Evolutionary conservation across 2,113 vertebrate species (phyloP).

Genomic region (Chelonoidis abingdonii): DNA sequence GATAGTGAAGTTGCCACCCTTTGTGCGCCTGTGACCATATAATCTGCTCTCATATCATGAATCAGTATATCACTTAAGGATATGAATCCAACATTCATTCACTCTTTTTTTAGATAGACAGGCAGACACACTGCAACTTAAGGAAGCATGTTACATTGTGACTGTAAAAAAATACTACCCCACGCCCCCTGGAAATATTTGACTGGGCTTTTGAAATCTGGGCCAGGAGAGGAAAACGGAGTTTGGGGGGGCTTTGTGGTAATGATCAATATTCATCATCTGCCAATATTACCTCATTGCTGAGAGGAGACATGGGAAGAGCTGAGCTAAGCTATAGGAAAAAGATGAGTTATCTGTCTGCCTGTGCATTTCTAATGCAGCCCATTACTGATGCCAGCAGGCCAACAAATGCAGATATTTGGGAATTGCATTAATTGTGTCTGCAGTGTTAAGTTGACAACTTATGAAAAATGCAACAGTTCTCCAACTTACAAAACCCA

Average conservation of each 20-base stretch:
- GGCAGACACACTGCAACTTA: neutral
- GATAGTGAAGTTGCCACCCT: neutral
- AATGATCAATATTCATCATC: neutral
- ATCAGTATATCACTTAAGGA: neutral
- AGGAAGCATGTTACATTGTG: neutral
- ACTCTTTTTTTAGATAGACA: neutral
- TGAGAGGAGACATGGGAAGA: neutral
- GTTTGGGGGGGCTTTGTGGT: neutral
- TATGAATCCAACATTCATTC: neutral
- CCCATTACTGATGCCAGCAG: neutral
- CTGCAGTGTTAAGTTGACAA: constrained; percentile 34
- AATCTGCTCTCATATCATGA: neutral
- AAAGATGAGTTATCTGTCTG: constrained; percentile 3
- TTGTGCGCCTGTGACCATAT: neutral
- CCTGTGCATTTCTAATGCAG: constrained; percentile 48
- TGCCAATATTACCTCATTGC: neutral
- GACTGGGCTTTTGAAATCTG: neutral
- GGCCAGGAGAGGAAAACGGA: neutral
- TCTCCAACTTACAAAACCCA: constrained; percentile 18
- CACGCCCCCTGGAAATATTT: accelerated
- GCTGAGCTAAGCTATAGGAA: constrained; percentile 31
- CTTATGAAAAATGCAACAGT: neutral
- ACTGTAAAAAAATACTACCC: neutral
- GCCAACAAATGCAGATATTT: constrained; percentile 19
- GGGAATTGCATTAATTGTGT: neutral